These are phyloP conservation scores for Lanistes nyassanus DNA, from an alignment of 1,140 invertebrate species.

Conservation along the genomic window DNA sequence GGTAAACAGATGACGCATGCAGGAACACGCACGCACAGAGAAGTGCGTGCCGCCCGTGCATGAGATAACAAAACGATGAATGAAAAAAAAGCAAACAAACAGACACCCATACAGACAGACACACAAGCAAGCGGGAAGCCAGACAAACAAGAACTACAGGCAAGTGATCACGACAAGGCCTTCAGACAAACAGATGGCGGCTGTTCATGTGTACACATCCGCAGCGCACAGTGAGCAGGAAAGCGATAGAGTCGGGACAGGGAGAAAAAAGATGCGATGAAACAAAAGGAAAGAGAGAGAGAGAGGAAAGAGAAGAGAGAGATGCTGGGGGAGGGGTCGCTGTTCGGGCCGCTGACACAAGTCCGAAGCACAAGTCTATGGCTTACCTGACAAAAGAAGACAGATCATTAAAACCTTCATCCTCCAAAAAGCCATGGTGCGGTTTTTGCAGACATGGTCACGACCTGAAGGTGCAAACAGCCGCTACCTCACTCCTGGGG, in stretches of 20 bases:
- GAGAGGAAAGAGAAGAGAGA: not conserved
- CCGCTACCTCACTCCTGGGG: too few species aligned
- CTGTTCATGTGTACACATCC: too few species aligned
- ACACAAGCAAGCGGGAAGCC: not conserved
- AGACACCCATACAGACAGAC: not conserved
- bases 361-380: not conserved
- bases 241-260: not conserved
- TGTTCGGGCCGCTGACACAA: too few species aligned
- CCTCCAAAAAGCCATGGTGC: not conserved
- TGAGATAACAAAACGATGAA: too few species aligned
- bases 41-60: too few species aligned
- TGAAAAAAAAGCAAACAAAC: not conserved
- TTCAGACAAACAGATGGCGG: not conserved
- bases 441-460: not conserved
- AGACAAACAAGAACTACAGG: not conserved
- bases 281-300: not conserved
- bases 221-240: not conserved
- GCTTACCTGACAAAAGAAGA: not conserved
- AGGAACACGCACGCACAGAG: too few species aligned
- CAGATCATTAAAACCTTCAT: too few species aligned
- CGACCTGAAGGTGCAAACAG: too few species aligned
- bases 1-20: too few species aligned
- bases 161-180: too few species aligned
- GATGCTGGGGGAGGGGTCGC: too few species aligned
- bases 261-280: not conserved